Percentiles rank a stretch among this genome's conserved stretches.
Conservation (phyloP, 2,888 invertebrate species). For the Aspidiotus destructor region DNA sequence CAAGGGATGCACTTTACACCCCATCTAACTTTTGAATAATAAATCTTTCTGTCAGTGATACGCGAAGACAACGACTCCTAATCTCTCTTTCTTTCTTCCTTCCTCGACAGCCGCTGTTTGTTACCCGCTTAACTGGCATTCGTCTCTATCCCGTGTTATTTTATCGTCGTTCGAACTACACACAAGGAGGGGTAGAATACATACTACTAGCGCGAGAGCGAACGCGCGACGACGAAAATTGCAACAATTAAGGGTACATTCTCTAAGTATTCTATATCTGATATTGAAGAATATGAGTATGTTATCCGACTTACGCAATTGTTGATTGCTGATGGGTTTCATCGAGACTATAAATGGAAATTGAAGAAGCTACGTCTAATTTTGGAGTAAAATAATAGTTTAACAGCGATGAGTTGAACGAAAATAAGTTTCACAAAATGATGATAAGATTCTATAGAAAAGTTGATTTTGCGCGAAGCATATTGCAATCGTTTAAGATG, state of each 20-base stretch:
- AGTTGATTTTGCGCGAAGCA: too few species aligned
- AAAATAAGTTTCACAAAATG: too few species aligned
- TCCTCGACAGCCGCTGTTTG: conserved; percentile 10
- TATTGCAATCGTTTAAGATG: too few species aligned
- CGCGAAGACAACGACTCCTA: conserved; percentile 16
- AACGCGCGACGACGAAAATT: conserved; percentile 13
- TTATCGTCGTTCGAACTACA: too few species aligned
- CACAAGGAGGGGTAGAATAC: too few species aligned
- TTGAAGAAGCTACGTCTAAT: too few species aligned
- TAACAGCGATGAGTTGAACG: too few species aligned
- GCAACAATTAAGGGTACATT: conserved; percentile 16
- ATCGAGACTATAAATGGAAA: too few species aligned
- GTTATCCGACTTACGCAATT: background rate
- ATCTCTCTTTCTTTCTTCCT: conserved; percentile 12
- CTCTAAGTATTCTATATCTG: background rate
- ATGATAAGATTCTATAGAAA: too few species aligned
- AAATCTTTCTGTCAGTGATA: conserved; percentile 29
- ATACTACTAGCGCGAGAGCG: too few species aligned
- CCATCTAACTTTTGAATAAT: conserved; percentile 31
- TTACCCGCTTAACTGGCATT: conserved; percentile 7
- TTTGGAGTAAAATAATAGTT: too few species aligned
- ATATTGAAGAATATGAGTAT: conserved; percentile 17
- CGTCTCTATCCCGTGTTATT: too few species aligned
- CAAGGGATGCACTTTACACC: conserved; percentile 30
- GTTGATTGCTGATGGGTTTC: conserved; percentile 9